Evolutionary conservation across 2,797 vertebrate genomes (phyloP).

Genomic region (Catamblyrhynchus diadema): DNA sequence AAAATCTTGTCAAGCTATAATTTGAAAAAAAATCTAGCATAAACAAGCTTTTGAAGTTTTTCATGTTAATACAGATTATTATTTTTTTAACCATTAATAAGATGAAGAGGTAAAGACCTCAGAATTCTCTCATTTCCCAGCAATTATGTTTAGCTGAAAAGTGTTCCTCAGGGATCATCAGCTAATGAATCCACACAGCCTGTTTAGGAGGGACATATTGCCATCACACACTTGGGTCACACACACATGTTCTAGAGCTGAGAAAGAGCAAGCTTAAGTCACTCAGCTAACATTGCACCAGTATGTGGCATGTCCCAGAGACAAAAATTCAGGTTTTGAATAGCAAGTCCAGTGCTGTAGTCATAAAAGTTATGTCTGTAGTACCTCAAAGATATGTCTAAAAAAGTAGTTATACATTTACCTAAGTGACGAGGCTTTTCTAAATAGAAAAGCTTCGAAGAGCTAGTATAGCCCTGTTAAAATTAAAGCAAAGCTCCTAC

Average conservation of each 20-base stretch:
- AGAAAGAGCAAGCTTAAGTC: neutral
- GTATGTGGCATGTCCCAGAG: neutral
- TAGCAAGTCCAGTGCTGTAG: neutral
- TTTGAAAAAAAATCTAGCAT: neutral
- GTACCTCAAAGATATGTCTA: neutral
- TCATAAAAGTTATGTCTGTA: neutral
- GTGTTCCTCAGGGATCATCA: neutral
- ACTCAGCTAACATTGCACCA: neutral
- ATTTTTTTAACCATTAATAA: neutral
- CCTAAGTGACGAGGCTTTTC: neutral
- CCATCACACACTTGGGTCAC: neutral
- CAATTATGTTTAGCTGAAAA: neutral
- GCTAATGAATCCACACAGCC: neutral
- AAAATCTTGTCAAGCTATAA: neutral
- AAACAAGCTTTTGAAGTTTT: neutral
- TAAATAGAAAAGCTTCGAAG: neutral
- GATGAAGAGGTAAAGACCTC: neutral
- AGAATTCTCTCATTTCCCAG: neutral
- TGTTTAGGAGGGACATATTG: neutral
- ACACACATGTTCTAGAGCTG: rapidly evolving
- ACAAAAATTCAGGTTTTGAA: neutral
- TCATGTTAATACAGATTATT: neutral
- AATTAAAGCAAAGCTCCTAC: neutral
- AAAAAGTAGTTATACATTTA: neutral
- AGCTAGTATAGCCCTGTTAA: neutral